Base-by-base conservation (phyloP, 2,888 invertebrate genomes). In the Amphiduros pacificus region DNA sequence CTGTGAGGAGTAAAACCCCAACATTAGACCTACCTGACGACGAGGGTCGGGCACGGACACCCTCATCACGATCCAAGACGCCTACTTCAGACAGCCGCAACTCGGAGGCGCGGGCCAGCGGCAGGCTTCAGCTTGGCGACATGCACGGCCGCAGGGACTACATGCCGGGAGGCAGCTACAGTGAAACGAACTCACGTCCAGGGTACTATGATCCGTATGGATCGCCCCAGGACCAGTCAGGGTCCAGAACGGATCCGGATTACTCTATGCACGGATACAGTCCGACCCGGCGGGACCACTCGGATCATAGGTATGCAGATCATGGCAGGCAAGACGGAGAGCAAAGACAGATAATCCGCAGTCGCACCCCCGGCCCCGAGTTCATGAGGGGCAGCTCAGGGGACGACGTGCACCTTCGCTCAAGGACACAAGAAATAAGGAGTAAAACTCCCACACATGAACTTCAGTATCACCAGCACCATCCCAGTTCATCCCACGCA, bases 281-380 rank as follows among this genome's bases (percentile, higher is more conserved):
- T 36, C 36, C 36, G 11, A 36, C 36, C 9, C 9, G 36, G 36
- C 9, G 17, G 17, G 36, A 36, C 17, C n/a, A n/a, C n/a, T n/a
- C n/a, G n/a, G n/a, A 31, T 31, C 51, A 14, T 9, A 17, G 17
- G 36, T 17, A 36, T 36, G 36, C 11, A 17, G 17, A 14, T 17
- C 36, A 36, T n/a, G n/a, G n/a, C n/a, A n/a, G n/a, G n/a, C n/a
- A 56, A 1, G 50, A 27, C 3, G 52, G 14, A 17, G 50, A 51
- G 22, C 61, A 57, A 2, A 55, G 61, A 22, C 44, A 32, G 51
- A 27, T 36, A 29, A 53, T 41, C 44, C 62, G 67, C 6, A 78
- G 78, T 71, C 73, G 81, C 54, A 82, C 82, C 3, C 83, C 83
- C 2, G 83, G 83, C 17, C 83, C 83, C 0, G 82, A 83, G 64